These are phyloP conservation scores for Limnodromus scolopaceus DNA, from an alignment of 2,797 vertebrate genomes.

Conservation along the genomic window DNA sequence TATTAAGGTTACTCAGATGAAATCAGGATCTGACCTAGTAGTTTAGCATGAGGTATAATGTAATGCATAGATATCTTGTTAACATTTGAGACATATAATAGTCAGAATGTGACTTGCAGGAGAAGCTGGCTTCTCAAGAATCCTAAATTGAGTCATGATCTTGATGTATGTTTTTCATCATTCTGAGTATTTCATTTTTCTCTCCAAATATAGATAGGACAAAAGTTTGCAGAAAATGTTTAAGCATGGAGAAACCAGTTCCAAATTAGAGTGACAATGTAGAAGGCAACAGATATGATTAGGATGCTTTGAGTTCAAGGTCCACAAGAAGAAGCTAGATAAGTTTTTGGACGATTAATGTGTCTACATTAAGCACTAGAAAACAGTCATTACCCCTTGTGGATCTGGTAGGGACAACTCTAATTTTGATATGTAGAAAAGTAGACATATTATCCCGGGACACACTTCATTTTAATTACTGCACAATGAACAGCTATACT, in stretches of 20 bases:
- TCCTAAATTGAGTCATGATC: not conserved
- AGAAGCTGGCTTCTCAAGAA: not conserved
- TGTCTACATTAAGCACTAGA: not conserved
- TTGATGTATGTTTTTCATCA: not conserved
- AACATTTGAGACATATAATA: not conserved
- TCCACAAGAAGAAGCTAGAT: not conserved
- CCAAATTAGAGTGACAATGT: not conserved
- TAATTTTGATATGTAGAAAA: not conserved
- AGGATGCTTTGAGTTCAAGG: not conserved
- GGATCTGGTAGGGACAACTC: not conserved
- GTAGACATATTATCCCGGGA: rapidly evolving
- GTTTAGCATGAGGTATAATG: not conserved
- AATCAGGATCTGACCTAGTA: not conserved
- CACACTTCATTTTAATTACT: not conserved
- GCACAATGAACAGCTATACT: not conserved
- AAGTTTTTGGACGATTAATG: not conserved
- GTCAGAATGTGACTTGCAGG: not conserved
- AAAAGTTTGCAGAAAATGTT: not conserved
- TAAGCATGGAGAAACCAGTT: not conserved
- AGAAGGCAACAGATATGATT: not conserved
- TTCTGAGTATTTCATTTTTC: not conserved
- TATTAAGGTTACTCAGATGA: not conserved
- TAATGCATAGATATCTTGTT: not conserved
- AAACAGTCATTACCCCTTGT: not conserved
- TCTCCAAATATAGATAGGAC: not conserved